phyloP scores from a whole-genome alignment of 2,797 vertebrate genomes.

The Hydrophis major region DNA sequence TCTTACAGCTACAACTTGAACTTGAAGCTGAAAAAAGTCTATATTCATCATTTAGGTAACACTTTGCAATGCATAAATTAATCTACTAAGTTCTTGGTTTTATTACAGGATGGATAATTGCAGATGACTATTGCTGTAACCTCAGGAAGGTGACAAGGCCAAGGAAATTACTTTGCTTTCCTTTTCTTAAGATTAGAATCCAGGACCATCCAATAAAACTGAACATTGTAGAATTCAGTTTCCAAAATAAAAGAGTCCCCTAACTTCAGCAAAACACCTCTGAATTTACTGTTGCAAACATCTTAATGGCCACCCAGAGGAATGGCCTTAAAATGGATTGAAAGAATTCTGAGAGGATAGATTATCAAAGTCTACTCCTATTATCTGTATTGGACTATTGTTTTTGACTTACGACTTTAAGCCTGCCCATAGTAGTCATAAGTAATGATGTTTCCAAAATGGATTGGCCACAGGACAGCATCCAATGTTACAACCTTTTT shows the following conservation, averaged over 20 bases:
- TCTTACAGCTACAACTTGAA: constrained; percentile 27
- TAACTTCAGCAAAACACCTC: neutral
- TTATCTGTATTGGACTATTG: neutral
- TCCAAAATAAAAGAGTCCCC: neutral
- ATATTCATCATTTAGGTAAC: neutral
- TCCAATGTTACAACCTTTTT: neutral
- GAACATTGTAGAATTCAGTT: neutral
- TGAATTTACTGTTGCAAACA: neutral
- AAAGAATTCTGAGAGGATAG: neutral
- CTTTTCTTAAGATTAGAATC: neutral
- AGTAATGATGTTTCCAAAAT: neutral
- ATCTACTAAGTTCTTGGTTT: neutral
- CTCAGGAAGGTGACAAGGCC: neutral
- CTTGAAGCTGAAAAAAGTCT: neutral
- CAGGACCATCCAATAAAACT: neutral
- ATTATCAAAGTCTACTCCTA: neutral
- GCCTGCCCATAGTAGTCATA: neutral
- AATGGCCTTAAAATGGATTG: neutral
- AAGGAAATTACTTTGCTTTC: neutral
- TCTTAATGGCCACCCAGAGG: neutral
- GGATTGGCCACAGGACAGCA: neutral
- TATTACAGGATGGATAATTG: neutral
- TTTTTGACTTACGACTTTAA: neutral
- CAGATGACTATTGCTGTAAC: neutral
- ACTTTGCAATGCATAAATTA: neutral